Percentiles rank a stretch among this genome's conserved stretches.
Evolutionary conservation across 2,113 vertebrate species (phyloP).

Genomic region (Agapornis roseicollis): DNA sequence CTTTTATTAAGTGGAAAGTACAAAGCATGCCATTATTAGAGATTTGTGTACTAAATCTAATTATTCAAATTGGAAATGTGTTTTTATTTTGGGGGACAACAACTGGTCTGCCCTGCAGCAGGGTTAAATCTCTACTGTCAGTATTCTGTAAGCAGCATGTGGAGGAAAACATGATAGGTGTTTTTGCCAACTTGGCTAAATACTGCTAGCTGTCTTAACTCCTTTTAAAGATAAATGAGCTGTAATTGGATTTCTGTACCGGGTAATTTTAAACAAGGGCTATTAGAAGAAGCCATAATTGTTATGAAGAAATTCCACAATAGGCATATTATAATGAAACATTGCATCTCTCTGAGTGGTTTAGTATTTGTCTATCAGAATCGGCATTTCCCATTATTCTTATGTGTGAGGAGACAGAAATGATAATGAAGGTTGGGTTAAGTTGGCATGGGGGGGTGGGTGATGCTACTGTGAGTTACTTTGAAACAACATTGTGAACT

Average conservation of each 20-base stretch:
- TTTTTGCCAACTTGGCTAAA: neutral
- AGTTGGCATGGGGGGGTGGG: rapidly evolving
- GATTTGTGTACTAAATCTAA: neutral
- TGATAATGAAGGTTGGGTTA: neutral
- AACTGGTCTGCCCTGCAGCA: neutral
- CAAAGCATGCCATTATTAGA: neutral
- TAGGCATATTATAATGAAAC: neutral
- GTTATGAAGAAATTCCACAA: neutral
- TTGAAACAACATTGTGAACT: neutral
- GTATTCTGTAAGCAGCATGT: neutral
- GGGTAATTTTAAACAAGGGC: neutral
- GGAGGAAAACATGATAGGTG: neutral
- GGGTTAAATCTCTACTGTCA: neutral
- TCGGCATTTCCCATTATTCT: neutral
- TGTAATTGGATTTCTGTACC: neutral
- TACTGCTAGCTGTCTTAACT: neutral
- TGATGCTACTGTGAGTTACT: neutral
- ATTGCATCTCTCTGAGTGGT: neutral
- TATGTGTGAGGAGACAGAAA: neutral
- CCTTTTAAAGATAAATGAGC: neutral
- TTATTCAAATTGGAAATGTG: neutral
- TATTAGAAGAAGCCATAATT: neutral
- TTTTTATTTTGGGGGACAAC: neutral
- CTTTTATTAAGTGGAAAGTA: neutral
- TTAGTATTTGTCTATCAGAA: neutral